phyloP scores from a whole-genome alignment of 2,888 invertebrate genomes.

The Buathra laborator region DNA sequence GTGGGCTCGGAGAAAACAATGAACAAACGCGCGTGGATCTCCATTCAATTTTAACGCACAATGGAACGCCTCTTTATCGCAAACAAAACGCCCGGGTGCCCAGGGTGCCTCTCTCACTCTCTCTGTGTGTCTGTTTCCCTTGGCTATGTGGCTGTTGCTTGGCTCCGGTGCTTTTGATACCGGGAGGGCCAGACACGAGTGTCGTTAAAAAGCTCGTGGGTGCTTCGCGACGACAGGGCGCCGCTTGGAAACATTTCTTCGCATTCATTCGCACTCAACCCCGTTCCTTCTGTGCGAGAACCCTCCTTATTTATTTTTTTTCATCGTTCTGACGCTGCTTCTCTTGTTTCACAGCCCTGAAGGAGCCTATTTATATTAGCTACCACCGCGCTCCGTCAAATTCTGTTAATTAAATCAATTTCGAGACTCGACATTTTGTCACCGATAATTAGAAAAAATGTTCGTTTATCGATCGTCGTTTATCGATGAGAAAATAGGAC shows the following conservation, averaged over 20 bases:
- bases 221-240: constrained; percentile 27
- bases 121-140: constrained; percentile 29
- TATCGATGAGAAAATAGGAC: background rate
- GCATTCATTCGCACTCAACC: constrained; percentile 48
- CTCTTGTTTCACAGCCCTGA: constrained; percentile 38
- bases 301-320: constrained; percentile 35
- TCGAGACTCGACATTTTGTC: background rate
- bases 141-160: constrained; percentile 36
- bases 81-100: constrained; percentile 59
- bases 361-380: constrained; percentile 41
- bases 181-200: constrained; percentile 53
- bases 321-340: constrained; percentile 48
- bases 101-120: constrained; percentile 3
- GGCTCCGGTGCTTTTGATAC: constrained; percentile 56
- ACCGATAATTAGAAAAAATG: background rate
- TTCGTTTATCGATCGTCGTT: background rate
- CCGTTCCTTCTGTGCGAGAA: constrained; percentile 21
- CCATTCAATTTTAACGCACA: constrained; percentile 67
- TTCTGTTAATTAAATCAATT: constrained; percentile 55
- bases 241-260: constrained; percentile 61
- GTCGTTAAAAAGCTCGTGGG: constrained; percentile 60
- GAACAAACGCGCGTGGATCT: constrained; percentile 62
- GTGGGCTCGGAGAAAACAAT: constrained; percentile 49
- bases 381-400: constrained; percentile 17
- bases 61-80: constrained; percentile 62